Evolutionary conservation across 2,797 vertebrate genomes (phyloP).

Genomic region (Pseudopleuronectes americanus): DNA sequence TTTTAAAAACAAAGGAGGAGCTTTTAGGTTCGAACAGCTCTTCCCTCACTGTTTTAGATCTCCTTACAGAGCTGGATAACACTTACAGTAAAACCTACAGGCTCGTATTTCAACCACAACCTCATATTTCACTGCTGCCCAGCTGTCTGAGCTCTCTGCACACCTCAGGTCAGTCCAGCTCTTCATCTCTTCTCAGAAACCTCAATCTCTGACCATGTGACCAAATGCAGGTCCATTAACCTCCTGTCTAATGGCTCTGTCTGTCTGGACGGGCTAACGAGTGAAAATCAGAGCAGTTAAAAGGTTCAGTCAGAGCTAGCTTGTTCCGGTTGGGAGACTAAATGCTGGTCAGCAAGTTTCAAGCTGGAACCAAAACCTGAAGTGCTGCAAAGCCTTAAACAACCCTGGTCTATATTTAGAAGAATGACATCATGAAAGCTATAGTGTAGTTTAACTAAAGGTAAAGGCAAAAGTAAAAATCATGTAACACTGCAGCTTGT

Average conservation of each 20-base stretch:
- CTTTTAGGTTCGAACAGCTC: background rate
- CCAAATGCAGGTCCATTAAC: constrained; percentile 17
- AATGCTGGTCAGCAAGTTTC: constrained; percentile 4
- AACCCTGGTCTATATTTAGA: background rate
- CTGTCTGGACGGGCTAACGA: constrained; percentile 11
- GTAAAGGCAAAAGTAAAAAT: too few relatives aligned
- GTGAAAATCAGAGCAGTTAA: constrained; percentile 5
- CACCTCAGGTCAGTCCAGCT: constrained; percentile 6
- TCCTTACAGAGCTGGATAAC: background rate
- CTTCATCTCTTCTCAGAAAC: constrained; percentile 27
- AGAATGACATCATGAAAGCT: background rate
- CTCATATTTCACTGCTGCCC: constrained; percentile 12
- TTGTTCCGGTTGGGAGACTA: too few relatives aligned
- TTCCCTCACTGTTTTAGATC: background rate
- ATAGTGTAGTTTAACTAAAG: background rate
- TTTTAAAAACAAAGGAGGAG: too few relatives aligned
- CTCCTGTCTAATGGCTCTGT: constrained; percentile 21
- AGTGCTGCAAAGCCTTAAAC: background rate
- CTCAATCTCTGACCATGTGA: constrained; percentile 13
- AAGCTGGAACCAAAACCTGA: constrained; percentile 2
- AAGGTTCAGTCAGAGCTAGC: background rate
- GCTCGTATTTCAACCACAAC: constrained; percentile 9
- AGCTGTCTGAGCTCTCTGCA: background rate
- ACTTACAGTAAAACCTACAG: background rate
- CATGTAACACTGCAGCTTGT: background rate